phyloP scores from a whole-genome alignment of 2,797 vertebrate species.

The Clarias platycephalus region DNA sequence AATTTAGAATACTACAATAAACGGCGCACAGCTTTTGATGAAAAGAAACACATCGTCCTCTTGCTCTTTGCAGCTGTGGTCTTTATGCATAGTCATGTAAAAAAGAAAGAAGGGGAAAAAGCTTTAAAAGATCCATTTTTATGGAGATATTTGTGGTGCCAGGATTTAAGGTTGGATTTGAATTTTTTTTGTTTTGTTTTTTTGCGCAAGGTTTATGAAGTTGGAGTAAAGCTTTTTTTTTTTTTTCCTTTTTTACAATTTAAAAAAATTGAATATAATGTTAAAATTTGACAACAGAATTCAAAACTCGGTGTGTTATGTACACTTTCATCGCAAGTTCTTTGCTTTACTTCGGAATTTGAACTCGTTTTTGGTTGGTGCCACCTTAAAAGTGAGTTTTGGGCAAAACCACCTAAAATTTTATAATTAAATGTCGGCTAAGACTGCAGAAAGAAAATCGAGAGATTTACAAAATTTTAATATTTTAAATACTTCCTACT shows the following conservation, averaged over 20 bases:
- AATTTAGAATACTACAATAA: conserved; percentile 89
- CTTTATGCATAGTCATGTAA: conserved; percentile 1
- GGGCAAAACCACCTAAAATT: too few species aligned
- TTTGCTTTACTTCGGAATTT: neutral
- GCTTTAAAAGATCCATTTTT: neutral
- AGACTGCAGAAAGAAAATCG: neutral
- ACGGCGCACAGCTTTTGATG: conserved; percentile 91
- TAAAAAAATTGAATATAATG: too few species aligned
- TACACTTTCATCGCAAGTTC: neutral
- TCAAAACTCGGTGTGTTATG: neutral
- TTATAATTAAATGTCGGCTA: neutral
- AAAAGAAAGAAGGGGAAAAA: too few species aligned
- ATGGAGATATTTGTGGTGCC: neutral
- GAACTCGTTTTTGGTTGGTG: neutral
- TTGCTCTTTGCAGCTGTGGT: conserved; percentile 68
- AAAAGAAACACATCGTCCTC: conserved; percentile 70
- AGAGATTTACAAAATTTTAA: neutral
- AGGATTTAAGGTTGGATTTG: neutral
- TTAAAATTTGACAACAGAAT: too few species aligned
- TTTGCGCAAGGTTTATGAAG: too few species aligned
- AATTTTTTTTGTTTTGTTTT: neutral
- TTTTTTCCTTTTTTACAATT: too few species aligned
- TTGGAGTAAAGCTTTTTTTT: too few species aligned
- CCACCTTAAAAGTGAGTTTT: neutral
- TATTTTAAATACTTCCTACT: neutral